These are phyloP conservation scores for Progne subis DNA, from an alignment of 2,113 vertebrate genomes.

Conservation along the genomic window DNA sequence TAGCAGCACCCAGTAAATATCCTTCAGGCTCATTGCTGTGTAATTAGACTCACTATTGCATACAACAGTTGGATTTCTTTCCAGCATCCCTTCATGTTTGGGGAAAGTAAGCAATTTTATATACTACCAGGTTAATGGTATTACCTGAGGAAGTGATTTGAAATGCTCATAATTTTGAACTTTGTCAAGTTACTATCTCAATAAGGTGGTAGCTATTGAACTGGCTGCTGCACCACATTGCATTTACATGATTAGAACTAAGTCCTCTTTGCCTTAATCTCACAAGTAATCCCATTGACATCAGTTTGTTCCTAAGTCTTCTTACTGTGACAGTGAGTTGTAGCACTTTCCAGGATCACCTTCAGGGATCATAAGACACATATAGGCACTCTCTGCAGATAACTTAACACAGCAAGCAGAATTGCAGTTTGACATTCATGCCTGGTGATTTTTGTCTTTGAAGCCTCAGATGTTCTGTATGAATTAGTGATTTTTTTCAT, in stretches of 20 bases:
- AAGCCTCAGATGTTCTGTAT: background rate
- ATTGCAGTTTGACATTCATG: background rate
- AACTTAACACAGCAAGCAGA: background rate
- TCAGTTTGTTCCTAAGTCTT: background rate
- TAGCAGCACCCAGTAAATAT: background rate
- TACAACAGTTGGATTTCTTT: background rate
- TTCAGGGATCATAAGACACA: constrained; percentile 33
- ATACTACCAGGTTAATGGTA: background rate
- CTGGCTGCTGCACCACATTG: background rate
- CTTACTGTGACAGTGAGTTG: background rate
- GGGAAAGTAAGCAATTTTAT: background rate
- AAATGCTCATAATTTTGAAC: background rate
- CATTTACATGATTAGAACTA: background rate
- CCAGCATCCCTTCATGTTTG: background rate
- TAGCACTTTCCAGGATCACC: background rate
- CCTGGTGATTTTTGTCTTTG: background rate
- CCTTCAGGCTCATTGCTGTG: background rate
- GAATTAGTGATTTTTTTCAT: background rate
- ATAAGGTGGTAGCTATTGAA: background rate
- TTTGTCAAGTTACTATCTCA: background rate
- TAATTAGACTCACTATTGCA: background rate
- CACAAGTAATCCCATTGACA: constrained; percentile 33
- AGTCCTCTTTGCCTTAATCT: constrained; percentile 27
- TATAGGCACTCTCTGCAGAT: background rate
- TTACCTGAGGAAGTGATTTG: background rate